Base-by-base conservation (phyloP, 2,888 invertebrate genomes). In the Tipula confusa region DNA sequence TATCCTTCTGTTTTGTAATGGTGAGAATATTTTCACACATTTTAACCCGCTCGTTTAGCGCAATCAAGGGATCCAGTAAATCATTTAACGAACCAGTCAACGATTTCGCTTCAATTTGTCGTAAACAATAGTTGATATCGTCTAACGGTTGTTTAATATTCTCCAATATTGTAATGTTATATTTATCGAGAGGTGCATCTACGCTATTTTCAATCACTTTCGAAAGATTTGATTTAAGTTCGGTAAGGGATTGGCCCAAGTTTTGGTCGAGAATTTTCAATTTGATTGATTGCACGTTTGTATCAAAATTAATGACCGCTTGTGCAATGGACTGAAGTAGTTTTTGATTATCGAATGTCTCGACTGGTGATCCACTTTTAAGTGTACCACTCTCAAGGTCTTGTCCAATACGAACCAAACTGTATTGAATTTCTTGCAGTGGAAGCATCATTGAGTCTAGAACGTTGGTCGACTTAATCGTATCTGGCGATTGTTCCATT, bases 341-440 rank as follows among this genome's bases (percentile, higher is more conserved):
- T 83, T 89, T 89, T 84, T 90, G 89, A 1, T 88, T 88, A 83
- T 90, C 90, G 9, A 87, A 88, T 18, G 88, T 87, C 84, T 89
- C 89, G 38, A 88, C 84, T 0, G 86, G 86, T 1, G 87, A 86
- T 3, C 89, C 88, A 80, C 87, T 87, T 24, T 87, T 87, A 5
- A 88, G 84, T 80, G 88, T 89, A 0, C 89, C 88, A 7, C 87
- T 88, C 85, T 90, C 88, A 38, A 91, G 88, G 84, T 91, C 90
- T 84, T 90, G 89, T 9, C 90, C 90, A 84, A 91, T 85, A 84
- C 89, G 87, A 84, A 90, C 90, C 79, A 93, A 86, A 28, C 91
- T 91, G 84, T 88, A 89, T 87, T 92, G 91, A 83, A 93, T 92
- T 88, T 92, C 92, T 84, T 92, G 91, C 13, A 93, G 88, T 0